Base-by-base conservation (phyloP, 2,888 invertebrate species). In the Drosophila fungiperda region DNA sequence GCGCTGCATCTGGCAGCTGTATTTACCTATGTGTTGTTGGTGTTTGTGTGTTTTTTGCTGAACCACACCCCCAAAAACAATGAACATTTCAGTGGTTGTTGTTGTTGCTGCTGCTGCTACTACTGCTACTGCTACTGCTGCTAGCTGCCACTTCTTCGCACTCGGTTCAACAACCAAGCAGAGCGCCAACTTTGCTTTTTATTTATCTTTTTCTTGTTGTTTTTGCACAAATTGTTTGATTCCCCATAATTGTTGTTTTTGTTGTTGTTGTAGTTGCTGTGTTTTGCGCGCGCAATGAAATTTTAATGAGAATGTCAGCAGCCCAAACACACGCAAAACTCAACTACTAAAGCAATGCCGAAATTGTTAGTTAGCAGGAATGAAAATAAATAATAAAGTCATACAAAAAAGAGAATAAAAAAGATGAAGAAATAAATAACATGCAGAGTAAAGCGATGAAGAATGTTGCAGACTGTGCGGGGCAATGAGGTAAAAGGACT, bases 231-330 rank as follows among this genome's bases (percentile, higher is more conserved):
- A 76, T 80, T 80, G 72, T 76, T 78, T 78, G 77, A 77, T 71
- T 75, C 71, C 53, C 70, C 66, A 45, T 40, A 73, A 61, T 52
- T 78, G 60, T 60, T 68, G 75, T 15, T n/a, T n/a, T n/a, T 73
- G 73, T 60, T 65, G 67, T 45, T 78, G 63, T 60, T 76, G 76
- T 17, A 52, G 65, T 48, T 73, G 68, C 42, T 74, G 60, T 65
- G 59, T 83, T 86, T 86, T 78, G 82, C 84, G 84, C 76, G 83
- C 78, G 89, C 87, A 89, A 84, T 83, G 89, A 87, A 89, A 87
- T 83, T 85, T 85, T 85, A 87, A 85, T 89, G 87, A 87, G 89
- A 89, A 89, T 82, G 84, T 82, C 79, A 87, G 80, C 71, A 82
- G 72, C 60, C 78, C 71, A 78, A 76, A 83, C 74, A 76, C 76